Evolutionary conservation across 64 coral and sea anemone species (phyloP).

Genomic region (Platygyra sinensis): DNA sequence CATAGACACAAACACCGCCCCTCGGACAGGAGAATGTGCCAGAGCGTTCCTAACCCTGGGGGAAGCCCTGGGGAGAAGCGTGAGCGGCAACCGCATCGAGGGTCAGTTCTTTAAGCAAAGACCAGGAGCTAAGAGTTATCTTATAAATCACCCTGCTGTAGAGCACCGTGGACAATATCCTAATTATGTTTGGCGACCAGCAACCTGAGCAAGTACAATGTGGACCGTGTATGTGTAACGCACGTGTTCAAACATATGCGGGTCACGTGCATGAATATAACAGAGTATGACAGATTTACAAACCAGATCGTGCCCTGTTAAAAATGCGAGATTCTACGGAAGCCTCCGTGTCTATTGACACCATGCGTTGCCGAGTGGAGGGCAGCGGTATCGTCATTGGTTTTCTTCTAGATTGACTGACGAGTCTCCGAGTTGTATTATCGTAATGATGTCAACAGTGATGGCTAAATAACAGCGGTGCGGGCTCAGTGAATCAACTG

Average conservation of each 20-base stretch:
- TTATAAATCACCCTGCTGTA: not conserved
- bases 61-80: not conserved
- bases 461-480: no score
- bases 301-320: not conserved
- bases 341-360: not conserved
- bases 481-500: no score
- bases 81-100: not conserved
- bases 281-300: not conserved
- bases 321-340: not conserved
- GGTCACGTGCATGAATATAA: not conserved
- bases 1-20: slow-evolving; percentile 5
- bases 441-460: no score
- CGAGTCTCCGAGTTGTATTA: no score
- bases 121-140: no score
- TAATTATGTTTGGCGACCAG: not conserved
- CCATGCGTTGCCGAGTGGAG: no score
- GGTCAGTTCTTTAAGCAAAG: not conserved
- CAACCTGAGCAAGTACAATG: not conserved
- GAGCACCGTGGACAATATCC: not conserved
- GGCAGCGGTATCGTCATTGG: no score
- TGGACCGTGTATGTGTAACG: not conserved
- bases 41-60: not conserved
- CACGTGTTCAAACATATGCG: not conserved
- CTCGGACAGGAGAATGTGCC: slow-evolving; percentile 22
- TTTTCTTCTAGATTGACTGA: no score